Evolutionary conservation across 1,140 invertebrate species (phyloP), one percentile per base, ranked within the genome.

Genomic region (Drosophila lacteicornis): DNA sequence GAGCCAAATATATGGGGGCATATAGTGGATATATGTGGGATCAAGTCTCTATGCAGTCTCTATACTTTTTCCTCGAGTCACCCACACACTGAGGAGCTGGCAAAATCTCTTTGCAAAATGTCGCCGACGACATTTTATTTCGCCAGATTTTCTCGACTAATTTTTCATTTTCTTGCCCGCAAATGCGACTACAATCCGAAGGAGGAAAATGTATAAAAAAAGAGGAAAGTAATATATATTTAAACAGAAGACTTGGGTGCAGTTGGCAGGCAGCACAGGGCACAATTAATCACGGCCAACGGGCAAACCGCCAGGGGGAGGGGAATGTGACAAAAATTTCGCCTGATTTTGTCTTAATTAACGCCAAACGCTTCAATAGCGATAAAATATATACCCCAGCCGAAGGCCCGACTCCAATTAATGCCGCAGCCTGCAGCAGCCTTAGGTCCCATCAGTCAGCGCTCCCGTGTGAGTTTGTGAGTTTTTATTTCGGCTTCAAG

Each of bases 311-410:
- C 65, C 42, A 25, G 4, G 49, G 33, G 13, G 13, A 33, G 63
- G 73, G 55, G 80, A 71, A 92, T 85, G 91, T 92, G 91, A 92
- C 87, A 92, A 92, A 92, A 92, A 91, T 92, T 79, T 85, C 66
- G 88, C 85, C 76, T 92, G 91, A 92, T 92, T 92, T 92, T 92
- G 91, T 92, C 91, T 92, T 92, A 92, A 92, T 92, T 92, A 92
- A 92, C 91, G 91, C 91, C 91, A 92, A 92, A 92, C 91, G 91
- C 91, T 92, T 92, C 87, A 92, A 92, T 92, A 91, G 91, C 91
- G 79, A 91, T 92, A 92, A 92, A 92, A 92, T 92, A 92, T 92
- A 88, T 92, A 85, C 88, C 77, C 69, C 83, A 81, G 70, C 66
- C 66, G 53, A 71, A 63, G 40, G 73, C 69, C 58, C 68, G 75